Percentiles rank a stretch among this genome's conserved stretches.
phyloP scores from a whole-genome alignment of 2,888 invertebrate genomes.

The Drosophila falleni region DNA sequence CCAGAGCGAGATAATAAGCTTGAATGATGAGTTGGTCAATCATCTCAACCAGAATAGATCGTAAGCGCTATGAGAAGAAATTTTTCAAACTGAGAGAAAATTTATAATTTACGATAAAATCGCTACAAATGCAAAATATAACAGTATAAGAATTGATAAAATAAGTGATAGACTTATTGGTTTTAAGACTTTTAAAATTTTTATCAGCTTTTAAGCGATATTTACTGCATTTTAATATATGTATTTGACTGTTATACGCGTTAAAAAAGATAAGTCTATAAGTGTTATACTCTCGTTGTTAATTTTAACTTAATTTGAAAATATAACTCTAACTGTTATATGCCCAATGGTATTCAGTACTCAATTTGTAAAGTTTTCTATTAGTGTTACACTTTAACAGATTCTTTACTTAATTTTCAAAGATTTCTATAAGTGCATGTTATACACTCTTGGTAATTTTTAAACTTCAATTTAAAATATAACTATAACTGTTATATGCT shows the following conservation, averaged over 20 bases:
- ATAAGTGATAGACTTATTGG: background rate
- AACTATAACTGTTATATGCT: background rate
- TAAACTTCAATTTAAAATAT: background rate
- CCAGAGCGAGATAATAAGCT: slow-evolving; percentile 27
- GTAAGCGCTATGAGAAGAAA: background rate
- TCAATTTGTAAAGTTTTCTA: no score
- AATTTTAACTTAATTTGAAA: no score
- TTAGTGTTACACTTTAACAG: no score
- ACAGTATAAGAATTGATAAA: background rate
- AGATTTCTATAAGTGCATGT: no score
- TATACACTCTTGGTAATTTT: background rate
- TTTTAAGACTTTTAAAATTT: background rate
- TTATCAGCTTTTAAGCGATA: background rate
- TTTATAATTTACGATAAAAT: background rate
- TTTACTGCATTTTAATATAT: background rate
- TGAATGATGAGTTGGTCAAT: slow-evolving; percentile 9
- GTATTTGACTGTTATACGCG: no score
- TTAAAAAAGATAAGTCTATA: background rate
- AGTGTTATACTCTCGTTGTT: background rate
- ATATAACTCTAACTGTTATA: no score
- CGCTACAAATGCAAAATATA: background rate
- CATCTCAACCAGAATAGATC: background rate
- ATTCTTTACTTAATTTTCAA: no score
- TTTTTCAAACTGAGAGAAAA: background rate
- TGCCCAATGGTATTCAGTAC: no score